phyloP scores from a whole-genome alignment of 64 coral and sea anemone genomes.

The Stichodactyla mertensii region DNA sequence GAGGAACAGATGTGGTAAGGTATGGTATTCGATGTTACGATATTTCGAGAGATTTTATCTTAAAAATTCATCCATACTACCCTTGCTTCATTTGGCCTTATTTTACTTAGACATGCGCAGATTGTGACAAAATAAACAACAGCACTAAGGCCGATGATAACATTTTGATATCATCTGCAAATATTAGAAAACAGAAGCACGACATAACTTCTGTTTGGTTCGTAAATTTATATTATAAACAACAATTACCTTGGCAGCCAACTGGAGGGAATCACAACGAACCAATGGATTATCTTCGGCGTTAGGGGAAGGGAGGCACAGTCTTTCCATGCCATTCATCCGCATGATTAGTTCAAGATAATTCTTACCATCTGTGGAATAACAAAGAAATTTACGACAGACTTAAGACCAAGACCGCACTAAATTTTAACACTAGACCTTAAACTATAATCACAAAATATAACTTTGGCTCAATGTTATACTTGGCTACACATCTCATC shows the following conservation, averaged over 20 bases:
- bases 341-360: conserved; percentile 75
- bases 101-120: too few relatives aligned
- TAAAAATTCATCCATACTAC: too few relatives aligned
- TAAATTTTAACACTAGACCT: neutral
- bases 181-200: too few relatives aligned
- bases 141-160: too few relatives aligned
- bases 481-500: too few relatives aligned
- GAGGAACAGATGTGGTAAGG: neutral
- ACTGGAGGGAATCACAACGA: conserved; percentile 59
- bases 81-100: too few relatives aligned
- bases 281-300: conserved; percentile 80
- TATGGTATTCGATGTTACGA: too few relatives aligned
- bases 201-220: neutral
- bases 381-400: neutral
- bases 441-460: too few relatives aligned
- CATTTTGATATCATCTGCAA: too few relatives aligned
- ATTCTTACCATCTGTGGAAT: conserved; percentile 49
- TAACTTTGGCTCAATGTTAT: too few relatives aligned
- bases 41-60: too few relatives aligned
- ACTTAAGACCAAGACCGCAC: neutral
- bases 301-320: conserved; percentile 81
- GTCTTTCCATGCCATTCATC: conserved; percentile 64
- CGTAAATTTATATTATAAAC: neutral
- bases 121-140: too few relatives aligned
- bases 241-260: conserved; percentile 32